A percentile compares a stretch with the other conserved stretches of the same genome.
Evolutionary conservation across 2,113 vertebrate genomes (phyloP).

Genomic region (Nipponia nippon): DNA sequence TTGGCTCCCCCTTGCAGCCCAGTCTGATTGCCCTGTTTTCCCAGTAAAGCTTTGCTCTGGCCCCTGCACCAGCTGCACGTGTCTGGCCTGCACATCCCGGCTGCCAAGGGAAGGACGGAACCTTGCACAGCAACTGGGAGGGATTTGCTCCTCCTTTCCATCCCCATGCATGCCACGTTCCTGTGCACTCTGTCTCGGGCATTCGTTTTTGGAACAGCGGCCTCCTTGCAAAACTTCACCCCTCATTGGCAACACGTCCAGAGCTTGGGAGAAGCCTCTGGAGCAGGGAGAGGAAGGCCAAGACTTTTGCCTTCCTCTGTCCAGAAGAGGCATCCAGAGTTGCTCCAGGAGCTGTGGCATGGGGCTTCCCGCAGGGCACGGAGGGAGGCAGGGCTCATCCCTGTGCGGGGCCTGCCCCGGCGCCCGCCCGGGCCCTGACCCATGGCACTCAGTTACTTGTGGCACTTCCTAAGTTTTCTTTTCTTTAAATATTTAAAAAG

Average conservation of each 20-base stretch:
- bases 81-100: background rate
- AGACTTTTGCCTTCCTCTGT: background rate
- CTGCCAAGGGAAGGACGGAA: background rate
- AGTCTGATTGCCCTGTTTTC: background rate
- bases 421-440: too few relatives aligned
- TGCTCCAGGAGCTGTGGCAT: background rate
- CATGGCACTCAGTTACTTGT: too few relatives aligned
- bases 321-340: background rate
- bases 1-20: background rate
- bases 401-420: too few relatives aligned
- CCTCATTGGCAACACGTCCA: background rate
- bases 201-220: background rate
- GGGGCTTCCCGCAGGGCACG: background rate
- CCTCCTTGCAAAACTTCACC: background rate
- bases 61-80: too few relatives aligned
- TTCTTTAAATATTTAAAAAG: background rate
- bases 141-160: background rate
- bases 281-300: background rate
- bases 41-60: background rate
- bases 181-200: background rate
- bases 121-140: background rate
- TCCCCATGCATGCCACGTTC: background rate
- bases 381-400: background rate
- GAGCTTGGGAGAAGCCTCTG: background rate
- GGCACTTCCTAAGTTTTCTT: background rate